Percentiles rank a stretch among this genome's conserved stretches.
phyloP scores from a whole-genome alignment of 1,140 invertebrate species.

The Pseudachorutes palmiensis region DNA sequence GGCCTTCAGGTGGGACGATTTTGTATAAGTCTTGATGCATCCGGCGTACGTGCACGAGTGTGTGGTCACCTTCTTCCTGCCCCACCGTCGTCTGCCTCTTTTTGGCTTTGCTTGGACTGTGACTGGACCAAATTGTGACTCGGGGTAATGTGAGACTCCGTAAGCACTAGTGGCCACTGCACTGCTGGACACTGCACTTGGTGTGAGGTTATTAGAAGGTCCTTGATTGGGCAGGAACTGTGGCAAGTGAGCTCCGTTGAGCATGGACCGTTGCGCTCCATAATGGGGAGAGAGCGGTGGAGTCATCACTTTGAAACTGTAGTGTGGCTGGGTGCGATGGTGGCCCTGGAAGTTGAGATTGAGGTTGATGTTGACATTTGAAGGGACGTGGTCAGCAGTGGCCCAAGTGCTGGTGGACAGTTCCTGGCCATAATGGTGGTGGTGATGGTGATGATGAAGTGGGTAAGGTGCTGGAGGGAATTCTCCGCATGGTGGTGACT shows the following conservation, averaged over 20 bases:
- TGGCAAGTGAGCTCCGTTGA: slow-evolving; percentile 4
- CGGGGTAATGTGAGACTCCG: slow-evolving; percentile 2
- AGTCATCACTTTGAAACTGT: slow-evolving; percentile 13
- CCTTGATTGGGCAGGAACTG: neutral
- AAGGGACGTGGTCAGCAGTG: neutral
- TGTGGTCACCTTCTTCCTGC: slow-evolving; percentile 45
- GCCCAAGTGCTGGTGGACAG: neutral
- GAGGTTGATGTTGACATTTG: neutral
- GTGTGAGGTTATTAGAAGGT: too few species aligned
- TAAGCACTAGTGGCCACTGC: neutral
- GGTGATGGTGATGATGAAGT: neutral
- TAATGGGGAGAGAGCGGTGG: slow-evolving; percentile 6
- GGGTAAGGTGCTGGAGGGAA: neutral
- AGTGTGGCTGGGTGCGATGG: slow-evolving; percentile 2
- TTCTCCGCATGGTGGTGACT: neutral
- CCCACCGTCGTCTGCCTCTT: slow-evolving; percentile 40
- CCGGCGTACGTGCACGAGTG: slow-evolving; percentile 60
- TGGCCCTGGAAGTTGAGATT: slow-evolving; percentile 9
- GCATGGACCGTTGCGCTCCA: neutral
- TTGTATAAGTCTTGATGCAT: slow-evolving; percentile 68
- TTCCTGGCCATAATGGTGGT: slow-evolving; percentile 2
- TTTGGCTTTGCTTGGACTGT: slow-evolving; percentile 23
- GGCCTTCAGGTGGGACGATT: slow-evolving; percentile 69
- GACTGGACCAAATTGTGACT: neutral
- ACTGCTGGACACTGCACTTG: neutral